Evolutionary conservation across 2,888 invertebrate species (phyloP), one percentile per base, ranked within the genome.

Genomic region (Caprella mutica): DNA sequence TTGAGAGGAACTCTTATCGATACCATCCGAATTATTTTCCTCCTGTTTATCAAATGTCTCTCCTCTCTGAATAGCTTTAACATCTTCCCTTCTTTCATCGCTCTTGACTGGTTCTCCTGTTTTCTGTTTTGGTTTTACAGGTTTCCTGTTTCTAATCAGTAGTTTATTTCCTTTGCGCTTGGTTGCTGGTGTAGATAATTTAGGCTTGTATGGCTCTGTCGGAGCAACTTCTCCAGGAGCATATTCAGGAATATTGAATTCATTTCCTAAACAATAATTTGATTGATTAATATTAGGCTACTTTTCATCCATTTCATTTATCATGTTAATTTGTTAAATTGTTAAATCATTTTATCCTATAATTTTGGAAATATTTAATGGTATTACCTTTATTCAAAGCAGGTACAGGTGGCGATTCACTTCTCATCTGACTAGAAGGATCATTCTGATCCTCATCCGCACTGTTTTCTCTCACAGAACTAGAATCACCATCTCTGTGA

Each of bases 241-340:
- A 35, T 52, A 60, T 43, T 60, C 60, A 4, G 60, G 60, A 8
- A 60, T 39, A 21, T 60, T 54, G 38, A 60, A 60, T n/a, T n/a
- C n/a, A n/a, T n/a, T n/a, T n/a, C n/a, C n/a, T n/a, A n/a, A n/a
- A n/a, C n/a, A n/a, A n/a, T n/a, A n/a, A n/a, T n/a, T n/a, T n/a
- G n/a, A n/a, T n/a, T n/a, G n/a, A n/a, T n/a, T n/a, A n/a, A 14
- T 33, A 33, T 33, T 33, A 8, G 8, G 14, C 33, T 33, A 14
- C 8, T 14, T 9, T 8, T 14, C 14, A 33, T 33, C 14, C 33
- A 33, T 9, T 33, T 33, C 33, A 33, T 33, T 33, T 33, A 9
- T 8, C 14, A 33, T 9, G 14, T 33, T 33, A 33, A 9, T 33
- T 8, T 14, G 17, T 2, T 33, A 33, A 33, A 9, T 12, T 9